Conservation (phyloP, 2,888 invertebrate genomes). For the Molanna angustata region DNA sequence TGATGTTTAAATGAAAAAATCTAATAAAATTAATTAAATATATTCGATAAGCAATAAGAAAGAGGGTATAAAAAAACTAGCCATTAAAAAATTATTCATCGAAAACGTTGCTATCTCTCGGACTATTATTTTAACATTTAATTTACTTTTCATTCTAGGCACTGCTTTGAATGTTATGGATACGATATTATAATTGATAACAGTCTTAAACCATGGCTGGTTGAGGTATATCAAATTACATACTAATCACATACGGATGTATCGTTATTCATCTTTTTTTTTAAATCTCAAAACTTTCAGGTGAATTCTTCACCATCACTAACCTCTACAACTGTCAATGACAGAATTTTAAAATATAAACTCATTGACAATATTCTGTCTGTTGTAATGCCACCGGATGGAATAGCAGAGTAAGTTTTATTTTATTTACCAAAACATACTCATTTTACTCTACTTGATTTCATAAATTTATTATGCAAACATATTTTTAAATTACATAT, state of each 20-base stretch:
- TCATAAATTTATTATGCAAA: too few species aligned
- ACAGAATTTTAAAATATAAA: constrained; percentile 90
- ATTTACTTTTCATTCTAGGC: constrained; percentile 53
- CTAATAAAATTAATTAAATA: too few species aligned
- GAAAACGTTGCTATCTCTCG: too few species aligned
- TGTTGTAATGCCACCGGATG: constrained; percentile 84
- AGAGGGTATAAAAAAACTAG: too few species aligned
- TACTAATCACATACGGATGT: not conserved
- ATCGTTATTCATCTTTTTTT: too few species aligned
- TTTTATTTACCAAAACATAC: too few species aligned
- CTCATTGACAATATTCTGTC: constrained; percentile 90
- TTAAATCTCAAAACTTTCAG: constrained; percentile 12
- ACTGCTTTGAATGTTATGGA: constrained; percentile 93
- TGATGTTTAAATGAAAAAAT: too few species aligned
- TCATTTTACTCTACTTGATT: too few species aligned
- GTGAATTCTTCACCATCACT: constrained; percentile 96
- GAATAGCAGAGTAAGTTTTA: constrained; percentile 73
- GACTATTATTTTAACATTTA: too few species aligned
- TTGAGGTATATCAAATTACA: constrained; percentile 58
- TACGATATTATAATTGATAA: constrained; percentile 96
- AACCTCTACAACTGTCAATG: constrained; percentile 91
- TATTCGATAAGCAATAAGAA: too few species aligned
- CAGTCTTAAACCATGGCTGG: constrained; percentile 89
- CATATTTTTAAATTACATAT: too few species aligned
- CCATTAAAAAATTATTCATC: too few species aligned